Base-by-base conservation (phyloP, 2,113 vertebrate genomes). In the Polypterus bichir region DNA sequence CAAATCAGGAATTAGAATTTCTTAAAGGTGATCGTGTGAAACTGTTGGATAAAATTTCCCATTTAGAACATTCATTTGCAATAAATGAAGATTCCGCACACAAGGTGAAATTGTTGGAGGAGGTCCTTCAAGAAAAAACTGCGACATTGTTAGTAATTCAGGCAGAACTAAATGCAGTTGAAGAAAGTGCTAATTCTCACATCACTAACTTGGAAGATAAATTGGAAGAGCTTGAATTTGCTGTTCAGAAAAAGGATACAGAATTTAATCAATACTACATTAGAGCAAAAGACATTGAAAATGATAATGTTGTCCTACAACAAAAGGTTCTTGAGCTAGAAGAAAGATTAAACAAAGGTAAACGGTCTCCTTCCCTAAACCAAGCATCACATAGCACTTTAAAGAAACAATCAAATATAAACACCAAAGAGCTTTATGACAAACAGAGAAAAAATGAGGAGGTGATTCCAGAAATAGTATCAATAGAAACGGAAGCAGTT, bases 361-460 rank as follows among this genome's bases (percentile, higher is more conserved):
- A 89, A 59, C 88, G 89, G 9, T 82, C 78, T 5, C 81, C 74
- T 4, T 75, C 92, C 27, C 88, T 90, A 61, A 89, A 78, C 75
- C 87, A 94, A 61, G 86, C 84, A 61, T 85, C 92, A 4, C 83
- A 90, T 11, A 86, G 85, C 46, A 87, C 90, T 44, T 66, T 93
- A 64, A 90, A 88, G 59, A 78, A 87, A 56, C 65, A 72, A 61
- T 44, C 59, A n/a, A 60, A 67, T 49, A 48, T 47, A 8, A 44
- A 62, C 66, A 65, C 45, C 27, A 59, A 47, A 9, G 48, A 64
- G 47, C 63, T 47, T 9, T 46, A 7, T 4, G 48, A 46, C 59
- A 60, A 74, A 1, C 27, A 27, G 27, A 2, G 27, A 27, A 27
- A 27, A 27, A 27, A 27, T 27, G 27, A 27, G 27, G 27, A 27